A percentile compares a stretch with the other conserved stretches of the same genome.
Conservation (phyloP, 2,113 vertebrate genomes). For the Anthoscopus minutus region DNA sequence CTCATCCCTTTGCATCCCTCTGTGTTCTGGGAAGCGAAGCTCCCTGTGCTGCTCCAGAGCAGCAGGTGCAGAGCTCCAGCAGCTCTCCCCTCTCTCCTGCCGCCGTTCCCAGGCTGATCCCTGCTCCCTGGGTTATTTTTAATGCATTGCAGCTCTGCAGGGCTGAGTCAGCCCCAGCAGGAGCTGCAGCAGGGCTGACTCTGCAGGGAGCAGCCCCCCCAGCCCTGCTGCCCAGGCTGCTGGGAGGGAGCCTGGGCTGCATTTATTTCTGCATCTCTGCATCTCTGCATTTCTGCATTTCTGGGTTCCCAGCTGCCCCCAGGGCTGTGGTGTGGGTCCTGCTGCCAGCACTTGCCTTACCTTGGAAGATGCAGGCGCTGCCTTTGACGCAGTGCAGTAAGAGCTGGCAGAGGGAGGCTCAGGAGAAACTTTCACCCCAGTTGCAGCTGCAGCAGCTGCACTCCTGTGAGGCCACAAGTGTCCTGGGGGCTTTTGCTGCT, state of each 20-base stretch:
- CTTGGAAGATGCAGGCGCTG: not conserved
- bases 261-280: rapidly evolving
- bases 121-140: not conserved
- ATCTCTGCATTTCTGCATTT: rapidly evolving
- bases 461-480: not conserved
- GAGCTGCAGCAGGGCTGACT: not conserved
- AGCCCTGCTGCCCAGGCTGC: not conserved
- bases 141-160: not conserved
- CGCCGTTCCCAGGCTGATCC: not conserved
- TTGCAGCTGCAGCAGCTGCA: not conserved
- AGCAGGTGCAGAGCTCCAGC: rapidly evolving
- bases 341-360: not conserved
- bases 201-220: not conserved
- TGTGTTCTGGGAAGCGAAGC: rapidly evolving
- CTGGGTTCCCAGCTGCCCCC: rapidly evolving
- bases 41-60: not conserved
- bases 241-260: not conserved
- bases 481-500: not conserved
- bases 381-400: slow-evolving; percentile 65
- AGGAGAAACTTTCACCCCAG: not conserved
- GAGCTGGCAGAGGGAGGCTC: not conserved
- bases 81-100: not conserved
- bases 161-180: not conserved
- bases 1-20: not conserved
- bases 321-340: not conserved